phyloP scores from a whole-genome alignment of 2,113 vertebrate species.

The Nannospalax galili region DNA sequence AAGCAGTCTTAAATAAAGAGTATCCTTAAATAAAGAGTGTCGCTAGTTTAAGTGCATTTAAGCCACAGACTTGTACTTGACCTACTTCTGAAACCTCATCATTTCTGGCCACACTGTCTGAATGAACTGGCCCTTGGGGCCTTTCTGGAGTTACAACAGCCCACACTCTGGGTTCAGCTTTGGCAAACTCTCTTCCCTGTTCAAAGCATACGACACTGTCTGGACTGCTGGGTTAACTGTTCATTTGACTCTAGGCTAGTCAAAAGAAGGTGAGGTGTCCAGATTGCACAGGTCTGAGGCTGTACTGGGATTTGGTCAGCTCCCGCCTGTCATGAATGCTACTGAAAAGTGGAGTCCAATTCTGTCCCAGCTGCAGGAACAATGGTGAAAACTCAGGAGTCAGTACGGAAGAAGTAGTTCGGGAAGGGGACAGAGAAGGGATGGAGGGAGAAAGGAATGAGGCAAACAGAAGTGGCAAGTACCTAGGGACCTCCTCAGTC shows the following conservation, averaged over 20 bases:
- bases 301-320: no score
- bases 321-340: no score
- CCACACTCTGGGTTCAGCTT: not conserved
- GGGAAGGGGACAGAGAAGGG: not conserved
- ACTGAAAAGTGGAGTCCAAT: not conserved
- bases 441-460: not conserved
- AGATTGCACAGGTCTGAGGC: not conserved
- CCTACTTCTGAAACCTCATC: not conserved
- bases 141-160: not conserved
- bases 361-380: not conserved
- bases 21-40: no score
- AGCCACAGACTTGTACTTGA: not conserved
- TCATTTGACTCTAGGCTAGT: not conserved
- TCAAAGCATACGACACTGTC: not conserved
- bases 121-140: not conserved
- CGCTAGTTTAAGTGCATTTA: slow-evolving; percentile 32
- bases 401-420: not conserved
- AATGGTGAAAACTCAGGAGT: not conserved
- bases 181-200: not conserved
- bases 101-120: not conserved
- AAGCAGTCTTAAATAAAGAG: not conserved
- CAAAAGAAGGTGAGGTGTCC: not conserved
- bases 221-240: not conserved
- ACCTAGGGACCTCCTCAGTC: no score
- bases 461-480: not conserved